Conservation (phyloP, 2,113 vertebrate species). For the Hystrix brachyura region DNA sequence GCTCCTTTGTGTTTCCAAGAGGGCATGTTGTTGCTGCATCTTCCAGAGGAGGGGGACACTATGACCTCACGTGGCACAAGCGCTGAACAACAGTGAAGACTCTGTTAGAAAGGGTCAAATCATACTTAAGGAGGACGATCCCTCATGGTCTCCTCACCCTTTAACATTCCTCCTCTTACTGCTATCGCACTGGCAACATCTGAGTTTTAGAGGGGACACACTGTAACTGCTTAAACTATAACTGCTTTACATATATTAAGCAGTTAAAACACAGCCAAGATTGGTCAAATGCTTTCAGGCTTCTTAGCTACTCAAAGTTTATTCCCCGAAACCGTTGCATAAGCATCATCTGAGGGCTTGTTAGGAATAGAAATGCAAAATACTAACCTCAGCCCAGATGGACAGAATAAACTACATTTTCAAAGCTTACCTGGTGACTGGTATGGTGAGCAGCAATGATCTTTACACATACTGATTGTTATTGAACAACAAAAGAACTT, state of each 20-base stretch:
- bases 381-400: not conserved
- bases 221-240: not conserved
- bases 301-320: not conserved
- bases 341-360: not conserved
- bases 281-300: not conserved
- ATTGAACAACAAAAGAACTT: not conserved
- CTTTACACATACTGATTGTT: not conserved
- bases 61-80: not conserved
- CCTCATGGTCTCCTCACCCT: not conserved
- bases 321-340: not conserved
- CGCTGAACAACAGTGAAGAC: too few species aligned
- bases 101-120: not conserved
- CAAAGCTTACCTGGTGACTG: not conserved
- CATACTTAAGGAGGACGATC: not conserved
- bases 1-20: not conserved
- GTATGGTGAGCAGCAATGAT: not conserved
- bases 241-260: not conserved
- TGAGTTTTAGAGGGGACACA: not conserved
- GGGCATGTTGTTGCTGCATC: not conserved
- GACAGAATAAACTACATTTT: not conserved
- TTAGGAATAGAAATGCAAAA: constrained; percentile 47
- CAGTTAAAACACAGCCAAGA: not conserved
- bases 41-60: not conserved
- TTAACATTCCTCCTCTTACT: not conserved
- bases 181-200: not conserved